A percentile compares a stretch with the other conserved stretches of the same genome.
Evolutionary conservation across 2,113 vertebrate genomes (phyloP).

Genomic region (western clawed frog (Xenopus tropicalis)): UCB_Xtro_10.0 CM004444.2:92023001-92023500

Average conservation of each 20-base stretch:
- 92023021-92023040: constrained; percentile 1
- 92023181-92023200: neutral
- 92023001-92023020: constrained; percentile 23
- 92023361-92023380: neutral
- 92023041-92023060: constrained; percentile 8
- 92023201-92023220: neutral
- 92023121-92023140: neutral
- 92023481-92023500: neutral
- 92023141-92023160: neutral
- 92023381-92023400: neutral
- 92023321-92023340: neutral
- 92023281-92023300: too few species aligned
- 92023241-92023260: too few species aligned
- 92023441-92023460: neutral
- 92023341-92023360: neutral
- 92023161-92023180: constrained; percentile 4
- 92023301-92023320: too few species aligned
- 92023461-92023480: neutral
- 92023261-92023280: too few species aligned
- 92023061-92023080: constrained; percentile 11
- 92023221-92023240: too few species aligned
- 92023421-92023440: neutral
- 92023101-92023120: constrained; percentile 1
- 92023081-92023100: constrained; percentile 10
- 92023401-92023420: neutral